A percentile compares a stretch with the other conserved stretches of the same genome.
phyloP scores from a whole-genome alignment of 2,888 invertebrate genomes.

The Pterostichus madidus region DNA sequence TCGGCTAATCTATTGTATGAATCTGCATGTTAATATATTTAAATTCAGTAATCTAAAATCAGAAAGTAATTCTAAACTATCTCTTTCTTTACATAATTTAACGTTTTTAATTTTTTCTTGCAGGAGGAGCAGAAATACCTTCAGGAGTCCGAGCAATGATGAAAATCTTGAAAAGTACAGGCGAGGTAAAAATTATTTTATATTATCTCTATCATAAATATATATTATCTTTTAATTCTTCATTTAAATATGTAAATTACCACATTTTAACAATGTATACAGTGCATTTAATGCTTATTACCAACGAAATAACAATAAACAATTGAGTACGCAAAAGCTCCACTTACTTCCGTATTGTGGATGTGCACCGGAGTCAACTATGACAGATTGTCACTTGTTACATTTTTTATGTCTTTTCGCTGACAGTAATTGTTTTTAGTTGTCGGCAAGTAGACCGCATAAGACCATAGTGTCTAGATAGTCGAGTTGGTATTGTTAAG shows the following conservation, averaged over 20 bases:
- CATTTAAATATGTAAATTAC: background rate
- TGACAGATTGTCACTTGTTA: conserved; percentile 43
- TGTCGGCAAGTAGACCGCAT: conserved; percentile 45
- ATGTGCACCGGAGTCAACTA: conserved; percentile 24
- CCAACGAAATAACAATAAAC: conserved; percentile 32
- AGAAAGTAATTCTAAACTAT: no score
- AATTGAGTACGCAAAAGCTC: background rate
- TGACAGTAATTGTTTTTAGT: conserved; percentile 36
- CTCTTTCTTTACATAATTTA: no score
- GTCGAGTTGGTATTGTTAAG: background rate
- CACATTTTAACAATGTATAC: conserved; percentile 2
- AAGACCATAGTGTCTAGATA: conserved; percentile 7
- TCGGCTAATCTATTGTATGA: no score
- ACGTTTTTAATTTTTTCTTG: no score
- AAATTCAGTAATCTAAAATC: no score
- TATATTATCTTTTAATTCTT: conserved; percentile 9
- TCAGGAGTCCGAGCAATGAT: conserved; percentile 77
- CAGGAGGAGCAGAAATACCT: conserved; percentile 68
- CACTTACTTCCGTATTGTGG: conserved; percentile 21
- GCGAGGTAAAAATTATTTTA: conserved; percentile 78
- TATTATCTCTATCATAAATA: conserved; percentile 5
- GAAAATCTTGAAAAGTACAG: conserved; percentile 82
- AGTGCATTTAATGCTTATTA: conserved; percentile 29
- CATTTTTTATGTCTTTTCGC: conserved; percentile 27
- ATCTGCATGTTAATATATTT: no score